phyloP scores from a whole-genome alignment of 2,797 vertebrate species.

The Acestrorhynchus altus region DNA sequence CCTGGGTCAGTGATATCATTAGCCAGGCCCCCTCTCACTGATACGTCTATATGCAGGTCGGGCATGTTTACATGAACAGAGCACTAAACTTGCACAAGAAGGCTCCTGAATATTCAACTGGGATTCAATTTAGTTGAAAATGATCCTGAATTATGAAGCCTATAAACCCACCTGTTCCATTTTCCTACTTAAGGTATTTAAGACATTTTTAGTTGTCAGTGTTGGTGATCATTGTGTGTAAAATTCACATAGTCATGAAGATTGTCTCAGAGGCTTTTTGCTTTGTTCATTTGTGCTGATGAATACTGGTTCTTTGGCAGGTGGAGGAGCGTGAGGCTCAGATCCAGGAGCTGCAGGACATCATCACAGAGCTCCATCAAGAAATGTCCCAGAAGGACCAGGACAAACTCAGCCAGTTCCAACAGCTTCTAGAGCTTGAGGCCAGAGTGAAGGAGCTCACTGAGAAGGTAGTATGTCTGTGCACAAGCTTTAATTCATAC shows the following conservation, averaged over 20 bases:
- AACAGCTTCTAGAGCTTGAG: slow-evolving; percentile 63
- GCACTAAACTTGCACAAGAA: too few species aligned
- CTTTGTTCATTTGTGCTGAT: neutral
- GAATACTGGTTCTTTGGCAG: slow-evolving; percentile 47
- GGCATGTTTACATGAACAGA: too few species aligned
- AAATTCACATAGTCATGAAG: neutral
- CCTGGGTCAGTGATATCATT: too few species aligned
- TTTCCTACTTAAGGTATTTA: too few species aligned
- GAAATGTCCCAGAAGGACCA: slow-evolving; percentile 66
- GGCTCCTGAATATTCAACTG: too few species aligned
- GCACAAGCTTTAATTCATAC: neutral
- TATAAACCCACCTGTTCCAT: too few species aligned
- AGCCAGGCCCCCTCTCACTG: too few species aligned
- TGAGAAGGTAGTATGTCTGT: slow-evolving; percentile 57
- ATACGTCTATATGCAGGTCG: too few species aligned
- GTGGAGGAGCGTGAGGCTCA: slow-evolving; percentile 64
- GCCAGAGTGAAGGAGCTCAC: slow-evolving; percentile 59
- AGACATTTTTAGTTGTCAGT: too few species aligned
- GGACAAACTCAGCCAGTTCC: slow-evolving; percentile 60
- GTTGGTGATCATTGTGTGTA: neutral
- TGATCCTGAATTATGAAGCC: too few species aligned
- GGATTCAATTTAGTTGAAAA: too few species aligned
- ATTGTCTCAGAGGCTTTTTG: neutral
- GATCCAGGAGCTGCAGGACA: slow-evolving; percentile 64
- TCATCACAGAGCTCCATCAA: slow-evolving; percentile 62